A percentile compares a stretch with the other conserved stretches of the same genome.
Conservation (phyloP, 2,113 vertebrate species). For the Oxyura jamaicensis region DNA sequence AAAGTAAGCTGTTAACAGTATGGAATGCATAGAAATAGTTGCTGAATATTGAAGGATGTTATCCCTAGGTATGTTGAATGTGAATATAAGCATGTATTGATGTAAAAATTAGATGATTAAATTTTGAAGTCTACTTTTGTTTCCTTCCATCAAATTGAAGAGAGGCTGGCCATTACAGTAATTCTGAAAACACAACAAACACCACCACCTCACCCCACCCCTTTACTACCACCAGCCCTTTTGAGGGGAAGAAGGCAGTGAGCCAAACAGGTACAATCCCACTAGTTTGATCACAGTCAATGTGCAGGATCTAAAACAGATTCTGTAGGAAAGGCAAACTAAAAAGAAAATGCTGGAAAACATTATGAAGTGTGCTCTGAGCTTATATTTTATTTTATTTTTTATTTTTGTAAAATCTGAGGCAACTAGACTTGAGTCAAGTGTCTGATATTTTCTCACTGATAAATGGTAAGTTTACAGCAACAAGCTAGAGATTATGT, state of each 20-base stretch:
- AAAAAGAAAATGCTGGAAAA: neutral
- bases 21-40: neutral
- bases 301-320: neutral
- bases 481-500: neutral
- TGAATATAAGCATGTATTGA: neutral
- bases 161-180: neutral
- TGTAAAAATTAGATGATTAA: neutral
- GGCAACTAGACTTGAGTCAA: neutral
- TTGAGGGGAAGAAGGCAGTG: neutral
- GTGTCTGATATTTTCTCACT: neutral
- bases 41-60: neutral
- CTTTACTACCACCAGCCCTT: neutral
- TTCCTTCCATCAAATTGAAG: neutral
- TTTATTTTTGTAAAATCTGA: neutral
- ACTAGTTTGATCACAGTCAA: neutral
- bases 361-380: neutral
- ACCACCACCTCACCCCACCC: no score
- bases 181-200: neutral
- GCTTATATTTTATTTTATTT: neutral
- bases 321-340: neutral
- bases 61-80: neutral
- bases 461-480: neutral
- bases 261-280: neutral
- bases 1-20: neutral
- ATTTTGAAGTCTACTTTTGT: neutral